Evolutionary conservation across 2,888 invertebrate species (phyloP).

Genomic region (Itoplectis maculator): DNA sequence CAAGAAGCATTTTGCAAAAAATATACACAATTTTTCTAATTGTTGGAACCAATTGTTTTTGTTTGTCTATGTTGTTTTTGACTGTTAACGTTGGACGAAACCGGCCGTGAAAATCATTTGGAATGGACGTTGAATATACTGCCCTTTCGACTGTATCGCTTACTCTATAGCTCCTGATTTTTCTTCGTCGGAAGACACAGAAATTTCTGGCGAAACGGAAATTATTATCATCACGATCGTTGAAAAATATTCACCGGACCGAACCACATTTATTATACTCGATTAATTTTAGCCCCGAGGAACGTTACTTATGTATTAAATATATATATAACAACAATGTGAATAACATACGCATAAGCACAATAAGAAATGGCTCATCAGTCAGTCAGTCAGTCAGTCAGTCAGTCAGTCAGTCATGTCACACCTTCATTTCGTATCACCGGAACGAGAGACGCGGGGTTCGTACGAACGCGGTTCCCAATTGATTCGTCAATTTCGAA

Average conservation of each 20-base stretch:
- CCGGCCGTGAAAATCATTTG: background rate
- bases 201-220: no score
- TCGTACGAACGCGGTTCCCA: no score
- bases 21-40: constrained; percentile 17
- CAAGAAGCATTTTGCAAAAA: background rate
- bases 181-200: background rate
- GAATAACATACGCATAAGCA: background rate
- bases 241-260: background rate
- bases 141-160: background rate
- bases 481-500: background rate
- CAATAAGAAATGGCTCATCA: background rate
- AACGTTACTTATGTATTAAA: background rate
- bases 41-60: background rate
- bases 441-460: no score
- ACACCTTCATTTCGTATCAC: no score
- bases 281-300: background rate
- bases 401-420: no score
- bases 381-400: no score
- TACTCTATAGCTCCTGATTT: background rate
- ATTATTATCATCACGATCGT: background rate
- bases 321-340: background rate
- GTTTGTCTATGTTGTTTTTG: background rate
- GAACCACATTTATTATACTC: background rate
- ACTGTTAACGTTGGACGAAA: background rate
- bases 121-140: background rate